Evolutionary conservation across 2,113 vertebrate species (phyloP), one percentile per base, ranked within the genome.

Genomic region (Melozone crissalis): DNA sequence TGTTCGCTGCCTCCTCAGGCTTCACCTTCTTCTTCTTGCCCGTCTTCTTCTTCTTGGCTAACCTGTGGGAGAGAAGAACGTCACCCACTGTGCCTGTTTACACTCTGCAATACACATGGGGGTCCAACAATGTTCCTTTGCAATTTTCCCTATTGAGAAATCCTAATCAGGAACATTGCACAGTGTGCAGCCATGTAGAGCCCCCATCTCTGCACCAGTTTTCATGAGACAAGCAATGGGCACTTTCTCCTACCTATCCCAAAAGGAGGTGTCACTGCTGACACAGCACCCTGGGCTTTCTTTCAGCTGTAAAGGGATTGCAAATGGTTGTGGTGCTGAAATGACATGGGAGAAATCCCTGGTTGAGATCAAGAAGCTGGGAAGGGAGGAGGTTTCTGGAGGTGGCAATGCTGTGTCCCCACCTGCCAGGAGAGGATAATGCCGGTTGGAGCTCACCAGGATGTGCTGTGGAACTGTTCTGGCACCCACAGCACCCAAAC

Each of bases 21-120:
- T 97, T 97, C 37, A 46, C 85, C 96, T 98, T 98, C 97, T 98
- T 98, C 94, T 99, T 99, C 97, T 99, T 99, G 73, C 97, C 97
- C 0, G 95, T 92, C 84, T 98, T 99, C 97, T 98, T 99, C 95
- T 98, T 98, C 95, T 98, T 99, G 73, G 98, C 99, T 95, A 99
- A 97, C 97, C 99, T 99, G 97, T 20, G 31, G 75, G 9, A 85
- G 51, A 63, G 27, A 69, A 7, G 0, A 65, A 77, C 0, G 11
- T 74, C 81, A 69, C 71, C 18, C 63, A 1, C 5, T 57, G n/a
- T 6, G 39, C 20, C 43, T 13, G 13, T 16, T 28, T 12, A 35
- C 43, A 3, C 8, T 86, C 3, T 13, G 54, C 10, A 51, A 52
- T 23, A 22, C 0, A 1, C 7, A 31, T 15, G 3, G 51, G 26